These are phyloP conservation scores for Genyomyrus donnyi DNA, from an alignment of 2,113 vertebrate genomes.

Conservation along the genomic window DNA sequence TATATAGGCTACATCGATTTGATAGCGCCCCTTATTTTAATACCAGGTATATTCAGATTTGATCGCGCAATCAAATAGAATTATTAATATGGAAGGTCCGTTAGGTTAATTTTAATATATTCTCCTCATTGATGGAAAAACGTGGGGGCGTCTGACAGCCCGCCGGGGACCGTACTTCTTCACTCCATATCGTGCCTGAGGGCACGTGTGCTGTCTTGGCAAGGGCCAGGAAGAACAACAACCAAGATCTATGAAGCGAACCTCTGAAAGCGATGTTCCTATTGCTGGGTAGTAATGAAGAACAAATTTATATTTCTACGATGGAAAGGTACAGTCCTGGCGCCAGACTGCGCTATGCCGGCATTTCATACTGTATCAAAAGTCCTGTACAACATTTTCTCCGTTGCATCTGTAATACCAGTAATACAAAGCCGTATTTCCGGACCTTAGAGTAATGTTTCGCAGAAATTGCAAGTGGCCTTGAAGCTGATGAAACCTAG, in stretches of 20 bases:
- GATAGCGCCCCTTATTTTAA: background rate
- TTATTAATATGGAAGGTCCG: background rate
- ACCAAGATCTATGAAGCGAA: background rate
- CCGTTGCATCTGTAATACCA: background rate
- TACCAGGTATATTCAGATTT: background rate
- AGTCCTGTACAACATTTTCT: background rate
- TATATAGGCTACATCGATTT: background rate
- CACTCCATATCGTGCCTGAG: background rate
- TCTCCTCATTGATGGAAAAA: constrained; percentile 26
- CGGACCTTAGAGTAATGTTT: background rate
- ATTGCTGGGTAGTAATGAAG: background rate
- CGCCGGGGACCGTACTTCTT: constrained; percentile 21
- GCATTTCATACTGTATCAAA: background rate
- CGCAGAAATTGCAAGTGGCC: background rate
- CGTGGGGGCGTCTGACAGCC: constrained; percentile 24
- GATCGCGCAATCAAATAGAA: background rate
- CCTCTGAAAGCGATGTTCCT: background rate
- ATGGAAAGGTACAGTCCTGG: background rate
- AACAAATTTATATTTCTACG: background rate
- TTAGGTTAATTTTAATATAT: background rate
- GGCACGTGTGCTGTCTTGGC: constrained; percentile 1
- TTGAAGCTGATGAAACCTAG: background rate
- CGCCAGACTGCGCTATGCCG: background rate
- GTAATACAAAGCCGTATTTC: background rate
- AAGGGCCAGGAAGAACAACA: background rate